Evolutionary conservation across 2,113 vertebrate species (phyloP), one percentile per base, ranked within the genome.

Genomic region (Hoplias malabaricus): DNA sequence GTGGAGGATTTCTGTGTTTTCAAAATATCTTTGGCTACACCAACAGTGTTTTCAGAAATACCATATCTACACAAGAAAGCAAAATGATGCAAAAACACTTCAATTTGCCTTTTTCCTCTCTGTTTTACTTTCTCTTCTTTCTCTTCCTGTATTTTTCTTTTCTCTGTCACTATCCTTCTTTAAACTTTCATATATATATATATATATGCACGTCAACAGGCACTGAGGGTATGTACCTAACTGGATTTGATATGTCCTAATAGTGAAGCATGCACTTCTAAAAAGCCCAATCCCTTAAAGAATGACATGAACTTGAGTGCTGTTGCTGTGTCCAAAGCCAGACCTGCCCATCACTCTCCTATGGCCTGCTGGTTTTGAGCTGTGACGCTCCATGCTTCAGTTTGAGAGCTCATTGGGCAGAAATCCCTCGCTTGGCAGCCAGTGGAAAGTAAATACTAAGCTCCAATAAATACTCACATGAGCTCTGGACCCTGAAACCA

Each of bases 401-500:
- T 14, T 54, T 4, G 33, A 62, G 23, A 34, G 42, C 42, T 40
- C 36, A 43, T 25, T 42, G 50, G 66, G 77, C 69, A 54, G 67
- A 79, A 21, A 69, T 43, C 43, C 63, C 43, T 23, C 5, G 25
- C 38, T 75, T 69, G 54, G 73, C 69, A 81, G 75, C 48, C 40
- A 36, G 65, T 3, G 16, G 62, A 70, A 78, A 79, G 69, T 79
- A 69, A 78, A 74, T 81, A 43, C 56, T 79, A 53, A 53, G 71
- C 70, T 33, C 63, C 40, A 63, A 48, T 38, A 65, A 43, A 61
- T 43, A 62, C 23, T 68, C 16, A 43, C 50, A 70, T 69, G 34
- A 73, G 69, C 65, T 78, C 66, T 70, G 31, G 65, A 75, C 36
- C 36, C 42, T 69, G 62, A 62, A 67, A 77, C 62, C 69, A 27